These are phyloP conservation scores for Phycodurus eques DNA, from an alignment of 2,113 vertebrate species.

Conservation along the genomic window DNA sequence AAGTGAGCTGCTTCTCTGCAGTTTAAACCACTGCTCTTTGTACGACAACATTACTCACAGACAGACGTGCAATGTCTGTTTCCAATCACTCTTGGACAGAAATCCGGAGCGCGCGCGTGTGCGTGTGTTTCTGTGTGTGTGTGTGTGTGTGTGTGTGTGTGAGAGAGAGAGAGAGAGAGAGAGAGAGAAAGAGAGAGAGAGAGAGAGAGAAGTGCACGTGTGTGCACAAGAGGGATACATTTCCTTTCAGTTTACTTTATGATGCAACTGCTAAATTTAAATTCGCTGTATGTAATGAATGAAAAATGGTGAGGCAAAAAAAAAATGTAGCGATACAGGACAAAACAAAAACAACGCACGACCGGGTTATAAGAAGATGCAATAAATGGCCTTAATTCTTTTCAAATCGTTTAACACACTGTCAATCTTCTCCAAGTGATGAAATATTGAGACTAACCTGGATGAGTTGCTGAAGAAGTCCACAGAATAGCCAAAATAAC, in stretches of 20 bases:
- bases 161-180: neutral
- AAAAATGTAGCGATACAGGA: neutral
- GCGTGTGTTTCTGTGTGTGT: neutral
- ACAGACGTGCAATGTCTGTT: slow-evolving; percentile 41
- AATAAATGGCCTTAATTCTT: neutral
- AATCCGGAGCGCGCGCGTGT: slow-evolving; percentile 30
- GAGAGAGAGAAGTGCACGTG: neutral
- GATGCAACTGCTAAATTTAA: neutral
- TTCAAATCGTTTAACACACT: neutral
- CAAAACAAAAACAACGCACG: neutral
- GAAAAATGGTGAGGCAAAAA: neutral
- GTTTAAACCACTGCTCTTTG: slow-evolving; percentile 38
- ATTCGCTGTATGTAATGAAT: neutral
- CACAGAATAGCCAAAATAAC: slow-evolving; percentile 68
- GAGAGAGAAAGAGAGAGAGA: neutral
- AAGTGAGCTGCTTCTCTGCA: slow-evolving; percentile 6
- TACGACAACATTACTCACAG: slow-evolving; percentile 9
- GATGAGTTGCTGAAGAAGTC: slow-evolving; percentile 59
- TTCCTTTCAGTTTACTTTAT: neutral
- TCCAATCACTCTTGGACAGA: slow-evolving; percentile 49
- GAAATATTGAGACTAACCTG: slow-evolving; percentile 44
- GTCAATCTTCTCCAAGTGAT: neutral
- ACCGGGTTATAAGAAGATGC: neutral
- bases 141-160: too few species aligned
- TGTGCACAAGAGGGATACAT: neutral